Base-by-base conservation (phyloP, 1,140 invertebrate species). In the Drosophila oshimai region DNA sequence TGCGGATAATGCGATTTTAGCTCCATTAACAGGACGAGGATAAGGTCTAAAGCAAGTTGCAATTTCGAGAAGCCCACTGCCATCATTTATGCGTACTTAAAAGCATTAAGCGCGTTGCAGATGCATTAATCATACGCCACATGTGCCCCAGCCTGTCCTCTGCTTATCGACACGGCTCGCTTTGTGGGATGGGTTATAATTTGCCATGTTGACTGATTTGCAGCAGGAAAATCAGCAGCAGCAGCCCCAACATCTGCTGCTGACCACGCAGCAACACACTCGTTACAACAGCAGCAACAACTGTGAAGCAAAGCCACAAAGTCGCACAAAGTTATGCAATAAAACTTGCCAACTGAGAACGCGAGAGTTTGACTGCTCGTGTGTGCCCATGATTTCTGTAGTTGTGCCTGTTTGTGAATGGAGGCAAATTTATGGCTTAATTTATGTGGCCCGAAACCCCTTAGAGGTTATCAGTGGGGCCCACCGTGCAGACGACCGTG, bases 41-140 rank as follows among this genome's bases (percentile, higher is more conserved):
- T 57, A 47, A 33, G 51, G 41, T 31, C 12, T 26, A 22, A 26
- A 33, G 24, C 28, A 17, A 0, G 6, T 13, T 29, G 49, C 50
- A 53, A 67, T 55, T n/a, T n/a, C n/a, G n/a, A n/a, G n/a, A n/a
- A n/a, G n/a, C n/a, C n/a, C n/a, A n/a, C n/a, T 47, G 54, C 41
- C 64, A 80, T 74, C 69, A 78, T 60, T 74, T 55, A 71, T 74
- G 70, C 65, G 57, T 51, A 80, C 55, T 74, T 67, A 81, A 75
- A 57, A 45, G 60, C 72, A 64, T 76, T 83, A 83, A 68, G 78
- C 60, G 34, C 34, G 17, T 18, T 67, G 54, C 45, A 55, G 60
- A 51, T 72, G 64, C 72, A 81, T 81, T 81, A 81, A 81, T 81
- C 60, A 81, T 81, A 67, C 67, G 72, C 45, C 65, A 47, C 65